Conservation (phyloP, 2,888 invertebrate species). For the Onthophagus sagittarius region DNA sequence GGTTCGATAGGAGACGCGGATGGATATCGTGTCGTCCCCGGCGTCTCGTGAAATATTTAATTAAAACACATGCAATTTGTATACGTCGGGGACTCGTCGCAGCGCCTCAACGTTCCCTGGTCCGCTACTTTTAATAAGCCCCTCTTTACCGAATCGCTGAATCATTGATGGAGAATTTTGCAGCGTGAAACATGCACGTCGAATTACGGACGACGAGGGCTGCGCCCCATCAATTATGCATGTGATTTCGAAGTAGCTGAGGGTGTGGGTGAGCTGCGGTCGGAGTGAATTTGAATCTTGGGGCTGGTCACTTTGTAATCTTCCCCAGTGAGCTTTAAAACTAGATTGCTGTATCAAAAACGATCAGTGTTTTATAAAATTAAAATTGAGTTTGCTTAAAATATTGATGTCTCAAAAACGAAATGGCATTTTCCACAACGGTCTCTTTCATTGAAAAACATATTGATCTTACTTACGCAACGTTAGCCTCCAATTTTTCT, state of each 20-base stretch:
- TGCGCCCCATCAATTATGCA: not conserved
- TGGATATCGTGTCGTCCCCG: not conserved
- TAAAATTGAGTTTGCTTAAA: no score
- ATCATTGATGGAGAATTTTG: constrained; percentile 11
- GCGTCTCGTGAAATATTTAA: constrained; percentile 11
- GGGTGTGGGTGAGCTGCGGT: not conserved
- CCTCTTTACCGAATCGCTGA: constrained; percentile 5
- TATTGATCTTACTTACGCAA: no score
- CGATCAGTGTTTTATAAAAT: no score
- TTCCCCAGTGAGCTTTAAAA: not conserved
- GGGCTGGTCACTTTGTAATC: not conserved
- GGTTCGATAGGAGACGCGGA: not conserved
- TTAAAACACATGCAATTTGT: constrained; percentile 6
- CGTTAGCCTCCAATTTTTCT: no score
- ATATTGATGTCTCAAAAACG: no score
- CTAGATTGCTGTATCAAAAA: not conserved
- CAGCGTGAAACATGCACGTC: constrained; percentile 14
- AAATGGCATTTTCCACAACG: no score
- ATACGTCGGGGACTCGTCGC: not conserved
- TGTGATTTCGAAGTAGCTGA: not conserved
- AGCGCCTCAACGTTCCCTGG: not conserved
- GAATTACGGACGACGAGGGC: constrained; percentile 10
- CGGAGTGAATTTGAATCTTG: not conserved
- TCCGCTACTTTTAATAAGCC: constrained; percentile 4
- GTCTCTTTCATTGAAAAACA: no score